Evolutionary conservation across 2,888 invertebrate genomes (phyloP).

Genomic region (Apodemia mormo): DNA sequence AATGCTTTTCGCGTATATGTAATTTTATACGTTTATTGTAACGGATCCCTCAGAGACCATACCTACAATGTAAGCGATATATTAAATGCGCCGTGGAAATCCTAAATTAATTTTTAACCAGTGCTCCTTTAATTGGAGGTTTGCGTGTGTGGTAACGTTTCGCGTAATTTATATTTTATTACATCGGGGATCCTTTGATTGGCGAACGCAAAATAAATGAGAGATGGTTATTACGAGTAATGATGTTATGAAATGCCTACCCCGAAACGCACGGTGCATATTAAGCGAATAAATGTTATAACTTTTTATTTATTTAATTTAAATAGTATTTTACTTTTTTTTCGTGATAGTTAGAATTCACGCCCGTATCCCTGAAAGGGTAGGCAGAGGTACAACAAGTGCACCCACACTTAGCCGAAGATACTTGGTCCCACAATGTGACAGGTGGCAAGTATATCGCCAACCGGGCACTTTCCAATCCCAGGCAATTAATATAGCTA

Average conservation of each 20-base stretch:
- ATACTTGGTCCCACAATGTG: no score
- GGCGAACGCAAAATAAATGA: constrained; percentile 20
- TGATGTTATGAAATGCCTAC: constrained; percentile 17
- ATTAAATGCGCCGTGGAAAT: constrained; percentile 30
- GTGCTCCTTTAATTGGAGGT: constrained; percentile 59
- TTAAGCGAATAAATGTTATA: not conserved
- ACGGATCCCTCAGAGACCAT: constrained; percentile 19
- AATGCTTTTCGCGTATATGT: no score
- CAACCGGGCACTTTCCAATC: no score
- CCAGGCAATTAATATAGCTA: no score
- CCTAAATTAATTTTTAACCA: constrained; percentile 70
- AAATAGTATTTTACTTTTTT: not conserved
- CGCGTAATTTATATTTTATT: constrained; percentile 49
- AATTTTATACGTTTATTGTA: not conserved
- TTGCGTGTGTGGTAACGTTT: constrained; percentile 65
- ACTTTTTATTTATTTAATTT: no score
- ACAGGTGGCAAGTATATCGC: no score
- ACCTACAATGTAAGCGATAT: constrained; percentile 23
- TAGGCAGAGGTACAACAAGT: no score
- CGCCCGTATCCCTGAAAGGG: no score
- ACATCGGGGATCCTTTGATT: constrained; percentile 20
- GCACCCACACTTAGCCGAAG: no score
- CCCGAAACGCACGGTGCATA: not conserved
- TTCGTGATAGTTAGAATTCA: no score
- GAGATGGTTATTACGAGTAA: constrained; percentile 22